Evolutionary conservation across 2,797 vertebrate genomes (phyloP), one percentile per base, ranked within the genome.

Genomic region (Kryptolebias ocellatus): DNA sequence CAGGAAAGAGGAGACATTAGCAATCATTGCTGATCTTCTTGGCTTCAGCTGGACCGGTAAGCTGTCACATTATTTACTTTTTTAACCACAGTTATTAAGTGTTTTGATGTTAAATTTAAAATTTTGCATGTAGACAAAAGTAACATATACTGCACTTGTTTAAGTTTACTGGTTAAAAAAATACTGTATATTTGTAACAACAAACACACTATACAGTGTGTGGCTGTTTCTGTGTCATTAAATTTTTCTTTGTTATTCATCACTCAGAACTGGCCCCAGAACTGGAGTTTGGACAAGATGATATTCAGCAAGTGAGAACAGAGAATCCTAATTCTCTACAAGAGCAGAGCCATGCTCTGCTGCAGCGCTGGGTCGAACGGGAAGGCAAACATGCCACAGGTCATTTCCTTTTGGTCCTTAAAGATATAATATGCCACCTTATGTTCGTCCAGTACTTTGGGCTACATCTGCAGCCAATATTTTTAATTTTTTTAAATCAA

Each of bases 31-130:
- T 3, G 98, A 99, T 89, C 97, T 99, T 60, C 95, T 99, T 70
- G 98, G 98, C 83, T 99, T 99, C 94, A 99, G 98, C 84, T 99
- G 98, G 98, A 98, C 97, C 92, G 98, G 97, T 99, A 93, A 90
- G 90, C 17, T 69, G 7, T 74, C 12, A 77, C 63, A 57, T 65
- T 16, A 53, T 64, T 60, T 0, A 59, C 18, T 31, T 27, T 45
- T 27, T 45, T 55, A 34, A 34, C 31, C 31, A 16, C 12, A 53
- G 11, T 55, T 0, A 18, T 50, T 76, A 56, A 53, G 2, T 44
- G 1, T 47, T 67, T 34, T 44, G 4, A 24, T 24, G 28, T 11
- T 11, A 37, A 27, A 45, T 42, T 53, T 49, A 4, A 34, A 27
- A 50, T 42, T 20, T 57, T 15, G 17, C 31, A 18, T 61, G 2